phyloP scores from a whole-genome alignment of 1,140 invertebrate genomes.

The Rhynchophorus ferrugineus region DNA sequence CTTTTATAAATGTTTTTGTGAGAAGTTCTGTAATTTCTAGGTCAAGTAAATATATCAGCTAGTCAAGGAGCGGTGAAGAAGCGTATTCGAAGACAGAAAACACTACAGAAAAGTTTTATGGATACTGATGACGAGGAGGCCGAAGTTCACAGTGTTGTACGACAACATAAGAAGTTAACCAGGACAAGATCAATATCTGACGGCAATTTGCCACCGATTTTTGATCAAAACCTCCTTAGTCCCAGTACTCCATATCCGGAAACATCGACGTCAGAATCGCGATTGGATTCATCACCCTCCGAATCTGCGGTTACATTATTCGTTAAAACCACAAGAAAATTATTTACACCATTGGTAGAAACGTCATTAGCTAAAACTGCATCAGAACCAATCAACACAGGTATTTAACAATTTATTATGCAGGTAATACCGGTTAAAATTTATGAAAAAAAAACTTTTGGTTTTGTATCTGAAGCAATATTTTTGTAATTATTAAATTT shows the following conservation, averaged over 20 bases:
- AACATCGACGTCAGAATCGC: background rate
- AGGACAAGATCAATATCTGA: conserved; percentile 22
- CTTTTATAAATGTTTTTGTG: no score
- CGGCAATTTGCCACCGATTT: background rate
- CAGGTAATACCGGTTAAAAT: no score
- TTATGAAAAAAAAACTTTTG: no score
- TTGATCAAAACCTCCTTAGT: background rate
- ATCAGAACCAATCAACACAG: background rate
- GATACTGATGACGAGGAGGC: conserved; percentile 34
- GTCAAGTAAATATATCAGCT: conserved; percentile 2
- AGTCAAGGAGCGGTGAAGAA: conserved; percentile 37
- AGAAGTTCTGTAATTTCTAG: background rate
- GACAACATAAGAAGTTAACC: conserved; percentile 24
- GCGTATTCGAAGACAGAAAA: conserved; percentile 30
- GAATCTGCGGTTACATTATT: conserved; percentile 48
- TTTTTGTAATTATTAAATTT: no score
- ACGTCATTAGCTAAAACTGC: conserved; percentile 21
- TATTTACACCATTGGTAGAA: conserved; percentile 60
- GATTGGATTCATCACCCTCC: conserved; percentile 9
- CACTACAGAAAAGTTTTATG: conserved; percentile 18
- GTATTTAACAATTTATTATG: no score
- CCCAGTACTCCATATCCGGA: background rate
- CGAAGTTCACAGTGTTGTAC: conserved; percentile 17
- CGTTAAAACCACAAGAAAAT: conserved; percentile 67
- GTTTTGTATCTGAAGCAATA: no score